Base-by-base conservation (phyloP, 2,888 invertebrate genomes). In the Nesidiocoris tenuis region DNA sequence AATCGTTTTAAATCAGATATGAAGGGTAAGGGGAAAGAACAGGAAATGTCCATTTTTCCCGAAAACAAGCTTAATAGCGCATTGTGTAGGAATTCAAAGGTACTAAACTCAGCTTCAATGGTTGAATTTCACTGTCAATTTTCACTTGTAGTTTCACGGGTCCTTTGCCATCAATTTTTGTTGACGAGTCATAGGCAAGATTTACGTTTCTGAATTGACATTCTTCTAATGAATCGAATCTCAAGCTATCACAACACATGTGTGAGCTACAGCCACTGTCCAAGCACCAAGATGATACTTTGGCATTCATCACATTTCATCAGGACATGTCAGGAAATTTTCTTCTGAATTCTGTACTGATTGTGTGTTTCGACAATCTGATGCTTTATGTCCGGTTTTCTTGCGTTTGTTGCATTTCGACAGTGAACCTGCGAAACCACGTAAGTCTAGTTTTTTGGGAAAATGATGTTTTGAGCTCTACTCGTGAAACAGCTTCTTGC, bases 221-320 rank as follows among this genome's bases (percentile, higher is more conserved):
- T 3, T 39, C 12, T 3, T 12, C 3, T 12, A 39, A 12, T 12
- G 9, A 66, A 3, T 54, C 39, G 2, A 39, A 19, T 16, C 16
- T 59, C 7, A 16, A 3, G 3, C 16, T 2, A 7, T 19, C 61
- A 19, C 5, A 5, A 59, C 61, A 18, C 18, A 59, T 19, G 7
- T 59, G 21, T 17, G 61, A 59, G 7, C 61, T 19, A 16, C 61
- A 59, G 7, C 63, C 72, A 63, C 63, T 39, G 25, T 72, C 72
- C 7, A 72, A 54, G 17, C 72, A 72, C 63, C 63, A 63, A 1
- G 5, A 1, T 3, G 39, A 39, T 7, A 12, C 12, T 3, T 3
- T 39, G 5, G 39, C 12, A 39, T 16, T 59, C 61, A 19, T 59
- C 3, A 16, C 18, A 59, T 59, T 16, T 59, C 61, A 59, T 3